Conservation (phyloP, 2,888 invertebrate genomes). For the Conomelus anceps region DNA sequence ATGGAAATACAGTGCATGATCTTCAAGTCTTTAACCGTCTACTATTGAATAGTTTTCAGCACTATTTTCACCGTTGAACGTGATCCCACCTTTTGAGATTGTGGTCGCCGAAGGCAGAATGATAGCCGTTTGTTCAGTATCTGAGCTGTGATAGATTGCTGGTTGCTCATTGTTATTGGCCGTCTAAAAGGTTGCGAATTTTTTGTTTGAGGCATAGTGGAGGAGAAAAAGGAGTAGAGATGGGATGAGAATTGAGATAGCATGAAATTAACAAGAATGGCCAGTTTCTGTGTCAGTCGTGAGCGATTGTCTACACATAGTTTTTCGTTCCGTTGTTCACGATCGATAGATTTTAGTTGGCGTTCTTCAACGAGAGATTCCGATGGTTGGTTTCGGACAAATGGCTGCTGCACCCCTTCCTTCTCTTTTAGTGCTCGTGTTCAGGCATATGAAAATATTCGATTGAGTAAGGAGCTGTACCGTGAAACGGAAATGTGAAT, state of each 20-base stretch:
- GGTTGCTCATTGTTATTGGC: background rate
- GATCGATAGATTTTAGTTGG: background rate
- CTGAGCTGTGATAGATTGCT: background rate
- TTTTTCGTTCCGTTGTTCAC: background rate
- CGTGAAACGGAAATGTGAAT: background rate
- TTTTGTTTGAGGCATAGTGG: background rate
- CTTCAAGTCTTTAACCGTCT: background rate
- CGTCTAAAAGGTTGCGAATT: background rate
- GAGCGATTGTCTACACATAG: background rate
- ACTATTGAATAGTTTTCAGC: background rate
- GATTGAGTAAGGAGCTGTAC: background rate
- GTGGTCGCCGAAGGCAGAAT: background rate
- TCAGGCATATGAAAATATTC: background rate
- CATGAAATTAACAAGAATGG: background rate
- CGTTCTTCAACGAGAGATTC: background rate
- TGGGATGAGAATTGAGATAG: background rate
- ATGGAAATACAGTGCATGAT: background rate
- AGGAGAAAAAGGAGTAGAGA: background rate
- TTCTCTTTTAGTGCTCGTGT: background rate
- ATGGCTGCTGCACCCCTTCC: background rate
- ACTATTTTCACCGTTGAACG: background rate
- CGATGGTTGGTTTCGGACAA: background rate
- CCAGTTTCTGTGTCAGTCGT: background rate
- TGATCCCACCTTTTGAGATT: background rate
- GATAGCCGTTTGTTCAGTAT: background rate